Evolutionary conservation across 2,888 invertebrate species (phyloP), one percentile per base, ranked within the genome.

Genomic region (Mayetiola destructor): DNA sequence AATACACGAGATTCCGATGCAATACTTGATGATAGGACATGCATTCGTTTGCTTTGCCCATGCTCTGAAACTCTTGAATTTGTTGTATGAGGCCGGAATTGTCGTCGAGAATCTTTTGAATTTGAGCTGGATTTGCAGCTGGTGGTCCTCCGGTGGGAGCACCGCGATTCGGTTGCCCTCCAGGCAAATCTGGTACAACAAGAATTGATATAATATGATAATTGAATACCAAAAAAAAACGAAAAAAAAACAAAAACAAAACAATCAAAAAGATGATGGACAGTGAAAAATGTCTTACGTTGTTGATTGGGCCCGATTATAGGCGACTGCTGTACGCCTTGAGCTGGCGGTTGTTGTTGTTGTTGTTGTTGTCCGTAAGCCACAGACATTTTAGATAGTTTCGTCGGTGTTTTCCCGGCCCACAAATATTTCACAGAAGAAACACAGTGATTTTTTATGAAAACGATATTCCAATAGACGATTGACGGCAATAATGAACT

Each of bases 101-200:
- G 74, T 97, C 97, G 75, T 97, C 96, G 60, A 97, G 77, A 82
- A 97, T 86, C 80, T 95, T 91, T 71, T 92, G 91, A 65, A 92
- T 88, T 73, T 89, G 89, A 55, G 84, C 84, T 59, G 88, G 84
- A 69, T 80, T 89, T 40, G 88, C 82, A 56, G 89, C 85, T 58
- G 80, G 77, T 52, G 77, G 76, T 52, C 76, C 75, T n/a, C n/a
- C 4, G 21, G 14, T 23, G 48, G 27, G 2, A 27, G 48, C 2
- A 37, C 80, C 78, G 61, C 80, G 76, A 60, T 65, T 64, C 5
- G 64, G 62, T 78, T 61, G 81, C 16, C 30, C 30, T n/a, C 16
- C 32, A 9, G 53, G 30, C n/a, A n/a, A n/a, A n/a, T n/a, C n/a
- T n/a, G n/a, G 32, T 9, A 32, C 6, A 32, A 32, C 12, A 9